A percentile compares a stretch with the other conserved stretches of the same genome.
phyloP scores from a whole-genome alignment of 2,888 invertebrate genomes.

The Caenorhabditis sp. region DNA sequence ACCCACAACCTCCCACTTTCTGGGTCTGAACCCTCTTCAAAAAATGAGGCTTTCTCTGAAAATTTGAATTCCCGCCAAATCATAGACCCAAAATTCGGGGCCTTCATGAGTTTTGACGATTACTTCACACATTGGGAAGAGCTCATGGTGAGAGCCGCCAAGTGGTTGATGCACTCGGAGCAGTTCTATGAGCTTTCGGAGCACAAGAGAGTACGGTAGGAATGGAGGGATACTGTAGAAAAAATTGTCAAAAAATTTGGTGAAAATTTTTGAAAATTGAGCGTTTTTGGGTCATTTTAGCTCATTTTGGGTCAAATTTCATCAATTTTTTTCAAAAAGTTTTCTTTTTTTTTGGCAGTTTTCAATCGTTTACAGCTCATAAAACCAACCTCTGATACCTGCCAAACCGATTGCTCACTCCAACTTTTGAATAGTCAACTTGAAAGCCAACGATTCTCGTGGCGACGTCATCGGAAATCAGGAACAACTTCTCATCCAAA shows the following conservation, averaged over 20 bases:
- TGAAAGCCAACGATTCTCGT: neutral
- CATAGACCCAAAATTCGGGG: constrained; percentile 6
- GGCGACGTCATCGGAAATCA: constrained; percentile 25
- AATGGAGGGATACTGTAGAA: no score
- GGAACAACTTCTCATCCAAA: constrained; percentile 41
- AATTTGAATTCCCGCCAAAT: constrained; percentile 23
- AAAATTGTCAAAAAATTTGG: no score
- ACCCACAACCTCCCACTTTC: neutral
- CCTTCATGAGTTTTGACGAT: constrained; percentile 30
- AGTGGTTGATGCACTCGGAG: constrained; percentile 49
- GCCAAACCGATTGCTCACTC: no score
- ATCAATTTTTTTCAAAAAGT: no score
- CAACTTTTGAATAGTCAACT: neutral
- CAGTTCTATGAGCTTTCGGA: constrained; percentile 37
- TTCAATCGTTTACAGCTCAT: constrained; percentile 20
- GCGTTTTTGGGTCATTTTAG: no score
- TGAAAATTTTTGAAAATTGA: no score
- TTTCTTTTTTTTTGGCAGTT: neutral
- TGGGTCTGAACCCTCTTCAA: constrained; percentile 34
- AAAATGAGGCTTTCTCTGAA: constrained; percentile 6
- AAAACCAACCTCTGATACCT: no score
- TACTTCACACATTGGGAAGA: constrained; percentile 39
- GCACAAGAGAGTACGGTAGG: constrained; percentile 36
- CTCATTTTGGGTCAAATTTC: neutral
- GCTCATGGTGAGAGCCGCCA: constrained; percentile 33